Evolutionary conservation across 2,113 vertebrate genomes (phyloP).

Genomic region (Oxyruncus cristatus): DNA sequence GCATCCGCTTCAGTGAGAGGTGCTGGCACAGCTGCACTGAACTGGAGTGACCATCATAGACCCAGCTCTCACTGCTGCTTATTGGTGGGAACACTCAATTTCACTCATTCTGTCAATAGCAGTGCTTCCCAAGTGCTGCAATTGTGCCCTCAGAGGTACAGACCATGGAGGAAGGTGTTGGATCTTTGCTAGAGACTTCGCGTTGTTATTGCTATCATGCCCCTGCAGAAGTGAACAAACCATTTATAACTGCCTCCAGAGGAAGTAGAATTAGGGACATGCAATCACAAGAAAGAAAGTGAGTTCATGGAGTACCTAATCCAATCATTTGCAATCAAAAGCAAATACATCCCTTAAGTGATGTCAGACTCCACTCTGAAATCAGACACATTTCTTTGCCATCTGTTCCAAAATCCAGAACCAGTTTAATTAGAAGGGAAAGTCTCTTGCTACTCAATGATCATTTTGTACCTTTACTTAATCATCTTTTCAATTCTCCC

Average conservation of each 20-base stretch:
- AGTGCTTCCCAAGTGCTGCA: neutral
- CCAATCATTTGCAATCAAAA: neutral
- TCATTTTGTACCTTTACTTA: neutral
- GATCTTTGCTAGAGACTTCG: neutral
- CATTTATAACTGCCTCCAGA: neutral
- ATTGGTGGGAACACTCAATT: fast-evolving
- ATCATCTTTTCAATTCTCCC: neutral
- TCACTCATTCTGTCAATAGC: neutral
- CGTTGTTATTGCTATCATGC: neutral
- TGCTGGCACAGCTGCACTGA: neutral
- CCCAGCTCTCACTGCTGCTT: neutral
- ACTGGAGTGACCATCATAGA: fast-evolving
- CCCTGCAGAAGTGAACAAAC: neutral
- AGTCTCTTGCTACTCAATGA: neutral
- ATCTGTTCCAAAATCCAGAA: neutral
- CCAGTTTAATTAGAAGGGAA: conserved; percentile 23
- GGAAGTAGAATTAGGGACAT: neutral
- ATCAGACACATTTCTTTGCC: neutral
- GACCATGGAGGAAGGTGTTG: neutral
- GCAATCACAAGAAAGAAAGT: neutral
- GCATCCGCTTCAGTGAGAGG: fast-evolving
- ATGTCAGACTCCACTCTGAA: neutral
- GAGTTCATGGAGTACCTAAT: neutral
- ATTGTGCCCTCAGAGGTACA: neutral
- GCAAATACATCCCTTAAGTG: neutral